phyloP scores from a whole-genome alignment of 2,888 invertebrate species.

The Sinohyriopsis cumingii region DNA sequence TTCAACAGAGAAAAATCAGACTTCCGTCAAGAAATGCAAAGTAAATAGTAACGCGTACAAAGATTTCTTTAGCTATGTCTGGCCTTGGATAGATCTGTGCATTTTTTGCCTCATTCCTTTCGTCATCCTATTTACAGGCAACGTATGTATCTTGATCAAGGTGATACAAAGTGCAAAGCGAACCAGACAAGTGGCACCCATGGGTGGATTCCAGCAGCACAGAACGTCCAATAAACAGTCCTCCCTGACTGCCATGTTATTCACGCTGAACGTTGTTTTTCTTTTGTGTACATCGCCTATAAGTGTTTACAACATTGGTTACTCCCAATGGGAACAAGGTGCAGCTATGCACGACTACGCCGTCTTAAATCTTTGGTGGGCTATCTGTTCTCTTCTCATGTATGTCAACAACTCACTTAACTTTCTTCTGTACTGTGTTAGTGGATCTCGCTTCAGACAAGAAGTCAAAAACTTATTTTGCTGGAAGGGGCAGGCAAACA shows the following conservation, averaged over 20 bases:
- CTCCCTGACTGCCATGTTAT: constrained; percentile 54
- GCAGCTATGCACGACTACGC: constrained; percentile 12
- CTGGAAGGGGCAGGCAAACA: too few species aligned
- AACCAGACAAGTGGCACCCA: neutral
- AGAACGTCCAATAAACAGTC: constrained; percentile 24
- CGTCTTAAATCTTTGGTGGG: constrained; percentile 38
- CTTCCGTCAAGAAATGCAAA: constrained; percentile 21
- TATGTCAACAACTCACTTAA: constrained; percentile 59
- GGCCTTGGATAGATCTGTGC: constrained; percentile 63
- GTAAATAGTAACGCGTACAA: constrained; percentile 26
- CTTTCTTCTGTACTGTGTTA: constrained; percentile 58
- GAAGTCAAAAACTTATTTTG: constrained; percentile 39
- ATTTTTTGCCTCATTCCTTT: constrained; percentile 57
- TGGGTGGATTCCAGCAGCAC: neutral
- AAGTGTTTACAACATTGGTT: constrained; percentile 45
- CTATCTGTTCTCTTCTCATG: constrained; percentile 53
- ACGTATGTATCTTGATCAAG: constrained; percentile 50
- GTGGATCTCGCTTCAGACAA: constrained; percentile 53
- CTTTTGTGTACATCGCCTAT: constrained; percentile 51
- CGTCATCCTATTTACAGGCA: constrained; percentile 50
- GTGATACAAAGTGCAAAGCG: constrained; percentile 29
- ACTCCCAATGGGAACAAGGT: constrained; percentile 31
- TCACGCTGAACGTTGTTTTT: constrained; percentile 53
- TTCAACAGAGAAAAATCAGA: neutral
- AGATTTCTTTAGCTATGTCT: constrained; percentile 34